These are phyloP conservation scores for Mastigias papua DNA, from an alignment of 30 jellyfish, hydroid and myxozoan species.

Conservation along the genomic window DNA sequence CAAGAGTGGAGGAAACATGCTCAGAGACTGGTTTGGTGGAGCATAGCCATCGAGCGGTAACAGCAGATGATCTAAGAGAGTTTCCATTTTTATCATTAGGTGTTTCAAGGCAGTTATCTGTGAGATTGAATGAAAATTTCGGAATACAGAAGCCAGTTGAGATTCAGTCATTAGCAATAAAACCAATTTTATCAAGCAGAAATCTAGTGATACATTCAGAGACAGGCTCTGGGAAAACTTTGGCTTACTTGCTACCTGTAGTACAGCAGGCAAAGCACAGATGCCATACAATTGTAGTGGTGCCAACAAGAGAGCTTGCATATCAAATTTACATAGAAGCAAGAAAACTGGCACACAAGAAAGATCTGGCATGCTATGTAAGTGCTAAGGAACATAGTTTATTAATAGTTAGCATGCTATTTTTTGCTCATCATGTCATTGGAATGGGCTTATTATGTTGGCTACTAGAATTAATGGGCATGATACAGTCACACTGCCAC, in stretches of 20 bases:
- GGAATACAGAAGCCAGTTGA: slow-evolving; percentile 75
- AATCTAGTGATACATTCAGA: slow-evolving; percentile 84
- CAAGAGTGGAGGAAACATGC: background rate
- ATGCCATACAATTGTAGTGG: slow-evolving; percentile 81
- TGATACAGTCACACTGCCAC: no score
- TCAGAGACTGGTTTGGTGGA: background rate
- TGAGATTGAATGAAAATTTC: slow-evolving; percentile 6
- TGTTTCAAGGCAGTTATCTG: slow-evolving; percentile 24
- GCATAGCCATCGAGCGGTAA: background rate
- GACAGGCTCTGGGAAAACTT: slow-evolving; percentile 96
- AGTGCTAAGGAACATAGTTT: background rate
- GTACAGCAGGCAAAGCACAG: slow-evolving; percentile 73
- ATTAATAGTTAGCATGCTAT: no score
- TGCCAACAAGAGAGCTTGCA: slow-evolving; percentile 97
- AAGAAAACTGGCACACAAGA: slow-evolving; percentile 39
- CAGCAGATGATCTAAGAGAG: slow-evolving; percentile 29
- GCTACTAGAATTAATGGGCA: background rate
- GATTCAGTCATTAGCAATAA: slow-evolving; percentile 75
- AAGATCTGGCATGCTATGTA: slow-evolving; percentile 68
- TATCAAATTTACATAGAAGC: slow-evolving; percentile 91
- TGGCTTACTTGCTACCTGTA: slow-evolving; percentile 86
- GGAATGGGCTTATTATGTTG: background rate
- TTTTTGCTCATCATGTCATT: no score
- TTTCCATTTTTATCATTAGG: slow-evolving; percentile 47
- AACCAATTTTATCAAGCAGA: slow-evolving; percentile 43